Evolutionary conservation across 2,888 invertebrate genomes (phyloP), one percentile per base, ranked within the genome.

Genomic region (Epirrhoe alternata): DNA sequence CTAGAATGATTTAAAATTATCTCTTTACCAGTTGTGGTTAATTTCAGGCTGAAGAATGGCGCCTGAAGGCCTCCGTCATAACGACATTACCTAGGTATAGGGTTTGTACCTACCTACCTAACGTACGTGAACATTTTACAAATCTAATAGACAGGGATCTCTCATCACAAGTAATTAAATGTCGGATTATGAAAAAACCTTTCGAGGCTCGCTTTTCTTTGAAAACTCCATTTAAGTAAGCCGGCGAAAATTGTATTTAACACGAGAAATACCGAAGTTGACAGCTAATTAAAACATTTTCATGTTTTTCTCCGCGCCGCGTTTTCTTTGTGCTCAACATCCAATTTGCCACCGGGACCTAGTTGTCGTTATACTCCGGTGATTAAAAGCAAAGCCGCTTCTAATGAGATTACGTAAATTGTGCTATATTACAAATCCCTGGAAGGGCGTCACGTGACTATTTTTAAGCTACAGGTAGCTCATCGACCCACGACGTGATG

Each of bases 241-340:
- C 52, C 70, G 38, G 71, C 61, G 65, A 65, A 77, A 79, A 79
- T 78, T 79, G 75, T 67, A 73, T 76, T 75, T 76, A 45, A 38
- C 38, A 10, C 35, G 16, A 61, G 58, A 64, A 61, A 65, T 60
- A 24, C 54, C 51, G 50, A 57, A 62, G 57, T 66, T 68, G 70
- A 71, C 64, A 71, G 63, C 72, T 72, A 73, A 76, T 75, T 72
- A 73, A 71, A 72, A 68, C 68, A 65, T 56, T 70, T 72, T 68
- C 61, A 66, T 68, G 24, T 69, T 72, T 64, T 56, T 54, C 57
- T 30, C 24, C 49, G 57, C 60, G 63, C n/a, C 58, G 52, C 54
- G 47, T 16, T 42, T 45, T 60, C 61, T 69, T 68, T 72, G 70
- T 70, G 61, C 6, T 24, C 24, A 42, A 58, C 71, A 71, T 67